phyloP scores from a whole-genome alignment of 2,888 invertebrate species.

The Agriopis aurantiaria region DNA sequence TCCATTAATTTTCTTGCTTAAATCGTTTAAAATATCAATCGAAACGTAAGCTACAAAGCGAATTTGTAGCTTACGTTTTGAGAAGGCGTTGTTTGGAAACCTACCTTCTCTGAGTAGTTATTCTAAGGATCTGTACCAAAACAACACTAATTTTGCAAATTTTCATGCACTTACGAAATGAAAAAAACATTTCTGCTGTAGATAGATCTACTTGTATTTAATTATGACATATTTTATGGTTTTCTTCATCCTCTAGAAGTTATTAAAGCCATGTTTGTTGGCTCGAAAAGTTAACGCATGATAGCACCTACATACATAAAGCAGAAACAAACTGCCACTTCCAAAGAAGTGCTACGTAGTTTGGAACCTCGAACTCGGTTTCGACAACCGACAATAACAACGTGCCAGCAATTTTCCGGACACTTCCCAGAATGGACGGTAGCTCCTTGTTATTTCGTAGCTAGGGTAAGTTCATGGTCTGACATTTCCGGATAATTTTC shows the following conservation, averaged over 20 bases:
- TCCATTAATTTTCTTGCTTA: too few relatives aligned
- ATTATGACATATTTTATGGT: background rate
- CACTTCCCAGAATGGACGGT: slow-evolving; percentile 43
- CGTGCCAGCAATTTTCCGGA: slow-evolving; percentile 40
- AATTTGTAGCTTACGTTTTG: too few relatives aligned
- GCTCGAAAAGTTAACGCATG: background rate
- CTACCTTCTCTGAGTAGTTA: too few relatives aligned
- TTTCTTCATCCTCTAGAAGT: background rate
- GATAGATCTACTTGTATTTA: too few relatives aligned
- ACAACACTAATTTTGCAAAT: too few relatives aligned
- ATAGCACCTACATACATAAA: slow-evolving; percentile 13
- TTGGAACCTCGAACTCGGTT: slow-evolving; percentile 23
- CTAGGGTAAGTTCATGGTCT: background rate
- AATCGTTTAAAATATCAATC: too few relatives aligned
- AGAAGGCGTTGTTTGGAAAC: too few relatives aligned
- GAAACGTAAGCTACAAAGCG: too few relatives aligned
- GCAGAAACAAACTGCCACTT: slow-evolving; percentile 18
- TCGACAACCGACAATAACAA: slow-evolving; percentile 42
- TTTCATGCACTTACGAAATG: too few relatives aligned
- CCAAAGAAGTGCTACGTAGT: slow-evolving; percentile 9
- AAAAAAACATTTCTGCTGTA: too few relatives aligned
- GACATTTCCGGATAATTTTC: background rate
- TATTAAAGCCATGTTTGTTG: slow-evolving; percentile 7
- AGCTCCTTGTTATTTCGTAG: slow-evolving; percentile 41
- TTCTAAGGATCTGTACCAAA: too few relatives aligned